These are phyloP conservation scores for Madoqua kirkii DNA, from an alignment of 2,113 vertebrate genomes.

Conservation along the genomic window DNA sequence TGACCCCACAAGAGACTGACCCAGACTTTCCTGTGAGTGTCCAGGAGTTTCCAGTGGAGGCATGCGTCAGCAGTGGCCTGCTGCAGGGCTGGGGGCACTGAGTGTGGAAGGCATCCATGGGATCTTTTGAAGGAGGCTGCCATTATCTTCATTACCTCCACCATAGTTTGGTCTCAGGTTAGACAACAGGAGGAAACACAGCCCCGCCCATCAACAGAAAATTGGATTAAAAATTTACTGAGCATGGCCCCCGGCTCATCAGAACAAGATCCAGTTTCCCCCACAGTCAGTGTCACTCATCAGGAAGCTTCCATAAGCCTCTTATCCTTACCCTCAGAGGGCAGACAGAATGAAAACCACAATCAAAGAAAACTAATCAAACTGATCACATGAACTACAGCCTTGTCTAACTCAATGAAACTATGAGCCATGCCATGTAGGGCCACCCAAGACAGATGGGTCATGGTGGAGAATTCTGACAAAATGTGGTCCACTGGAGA, in stretches of 20 bases:
- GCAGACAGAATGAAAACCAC: neutral
- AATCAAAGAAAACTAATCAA: neutral
- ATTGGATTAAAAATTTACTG: neutral
- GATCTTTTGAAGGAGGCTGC: neutral
- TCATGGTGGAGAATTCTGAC: neutral
- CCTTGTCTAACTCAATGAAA: neutral
- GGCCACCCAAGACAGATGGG: neutral
- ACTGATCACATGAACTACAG: neutral
- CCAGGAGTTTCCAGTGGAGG: neutral
- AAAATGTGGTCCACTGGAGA: neutral
- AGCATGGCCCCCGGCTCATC: accelerated
- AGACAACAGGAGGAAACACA: neutral
- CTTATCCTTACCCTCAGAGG: neutral
- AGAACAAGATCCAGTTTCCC: neutral
- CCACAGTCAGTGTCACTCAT: neutral
- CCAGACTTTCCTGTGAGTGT: neutral
- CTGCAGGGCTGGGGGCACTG: neutral
- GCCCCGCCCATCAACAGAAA: neutral
- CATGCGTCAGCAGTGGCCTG: accelerated
- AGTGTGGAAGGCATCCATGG: neutral
- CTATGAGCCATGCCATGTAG: neutral
- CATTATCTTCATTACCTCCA: neutral
- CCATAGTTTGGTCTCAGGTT: neutral
- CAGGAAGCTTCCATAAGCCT: neutral
- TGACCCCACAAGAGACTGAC: neutral